These are phyloP conservation scores for Alca torda DNA, from an alignment of 2,797 vertebrate genomes.

Conservation along the genomic window DNA sequence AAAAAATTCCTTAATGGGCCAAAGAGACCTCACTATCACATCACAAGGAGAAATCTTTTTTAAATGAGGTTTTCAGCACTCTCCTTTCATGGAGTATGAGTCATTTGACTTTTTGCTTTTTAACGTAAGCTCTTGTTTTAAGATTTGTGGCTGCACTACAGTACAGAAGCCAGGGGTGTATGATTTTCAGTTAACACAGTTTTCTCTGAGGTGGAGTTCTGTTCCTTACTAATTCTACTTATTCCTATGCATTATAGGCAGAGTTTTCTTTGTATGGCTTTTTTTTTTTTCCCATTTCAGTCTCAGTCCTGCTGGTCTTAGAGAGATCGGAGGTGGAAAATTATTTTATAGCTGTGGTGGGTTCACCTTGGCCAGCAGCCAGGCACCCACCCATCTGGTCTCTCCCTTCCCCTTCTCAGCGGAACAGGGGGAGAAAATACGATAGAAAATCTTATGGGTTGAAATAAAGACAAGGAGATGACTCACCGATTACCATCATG, in stretches of 20 bases:
- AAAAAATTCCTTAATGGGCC: background rate
- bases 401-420: background rate
- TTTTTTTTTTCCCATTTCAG: background rate
- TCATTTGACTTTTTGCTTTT: background rate
- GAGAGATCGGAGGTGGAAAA: background rate
- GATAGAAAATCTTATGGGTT: background rate
- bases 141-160: background rate
- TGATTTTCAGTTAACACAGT: background rate
- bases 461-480: background rate
- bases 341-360: background rate
- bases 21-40: background rate
- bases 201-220: background rate
- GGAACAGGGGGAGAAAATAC: background rate
- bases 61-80: background rate
- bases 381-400: background rate
- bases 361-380: background rate
- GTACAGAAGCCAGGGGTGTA: background rate
- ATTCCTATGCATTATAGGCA: background rate
- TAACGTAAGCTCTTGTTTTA: background rate
- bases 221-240: background rate
- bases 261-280: background rate
- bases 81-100: background rate
- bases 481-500: background rate
- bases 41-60: background rate
- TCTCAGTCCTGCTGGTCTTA: background rate